Conservation (phyloP, 2,113 vertebrate species). For the Corapipo altera region DNA sequence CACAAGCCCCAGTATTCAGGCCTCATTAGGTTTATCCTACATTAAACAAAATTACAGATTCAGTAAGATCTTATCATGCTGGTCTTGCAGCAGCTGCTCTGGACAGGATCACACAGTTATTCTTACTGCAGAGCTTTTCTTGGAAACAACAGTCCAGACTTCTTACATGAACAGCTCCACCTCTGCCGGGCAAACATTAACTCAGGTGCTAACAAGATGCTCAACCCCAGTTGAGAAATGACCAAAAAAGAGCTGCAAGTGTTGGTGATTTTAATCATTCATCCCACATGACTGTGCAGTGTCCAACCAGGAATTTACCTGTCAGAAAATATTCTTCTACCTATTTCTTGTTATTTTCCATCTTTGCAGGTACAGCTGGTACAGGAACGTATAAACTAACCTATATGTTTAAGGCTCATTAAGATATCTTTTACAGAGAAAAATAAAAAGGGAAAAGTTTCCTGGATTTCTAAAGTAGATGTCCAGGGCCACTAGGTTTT, state of each 20-base stretch:
- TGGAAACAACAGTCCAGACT: not conserved
- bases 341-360: not conserved
- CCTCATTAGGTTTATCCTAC: slow-evolving; percentile 20
- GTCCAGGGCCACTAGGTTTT: not conserved
- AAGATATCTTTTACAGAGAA: not conserved
- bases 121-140: not conserved
- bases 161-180: not conserved
- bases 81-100: not conserved
- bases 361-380: not conserved
- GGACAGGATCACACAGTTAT: not conserved
- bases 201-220: not conserved
- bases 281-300: not conserved
- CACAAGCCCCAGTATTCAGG: slow-evolving; percentile 27
- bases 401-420: not conserved
- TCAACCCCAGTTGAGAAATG: not conserved
- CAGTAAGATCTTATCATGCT: slow-evolving; percentile 7
- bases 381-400: not conserved
- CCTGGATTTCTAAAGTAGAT: not conserved
- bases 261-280: not conserved
- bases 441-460: not conserved
- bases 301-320: not conserved
- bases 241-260: not conserved
- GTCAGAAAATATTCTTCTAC: not conserved
- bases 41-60: slow-evolving; percentile 23
- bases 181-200: not conserved